phyloP scores from a whole-genome alignment of 2,113 vertebrate genomes.

The Urocitellus parryii region DNA sequence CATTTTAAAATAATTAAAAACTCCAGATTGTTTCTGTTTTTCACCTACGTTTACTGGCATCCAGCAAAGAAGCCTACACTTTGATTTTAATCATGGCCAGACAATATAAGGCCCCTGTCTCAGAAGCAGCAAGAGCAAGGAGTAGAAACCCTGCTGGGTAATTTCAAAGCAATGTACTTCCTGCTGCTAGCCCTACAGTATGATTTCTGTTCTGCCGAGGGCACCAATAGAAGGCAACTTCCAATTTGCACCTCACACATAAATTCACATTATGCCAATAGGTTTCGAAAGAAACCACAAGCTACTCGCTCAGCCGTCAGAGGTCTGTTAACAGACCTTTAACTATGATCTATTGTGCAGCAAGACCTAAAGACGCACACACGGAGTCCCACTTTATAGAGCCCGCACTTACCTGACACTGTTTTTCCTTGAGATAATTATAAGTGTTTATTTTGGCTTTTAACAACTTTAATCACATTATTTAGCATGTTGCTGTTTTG shows the following conservation, averaged over 20 bases:
- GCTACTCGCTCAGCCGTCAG: constrained; percentile 86
- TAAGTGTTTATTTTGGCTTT: constrained; percentile 92
- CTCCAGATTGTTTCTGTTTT: constrained; percentile 90
- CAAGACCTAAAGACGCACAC: constrained; percentile 85
- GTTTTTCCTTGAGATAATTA: constrained; percentile 89
- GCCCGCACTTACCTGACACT: constrained; percentile 77
- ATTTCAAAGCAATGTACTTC: constrained; percentile 91
- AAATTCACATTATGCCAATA: constrained; percentile 90
- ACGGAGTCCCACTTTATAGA: constrained; percentile 85
- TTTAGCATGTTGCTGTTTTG: constrained; percentile 88
- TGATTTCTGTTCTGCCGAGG: constrained; percentile 87
- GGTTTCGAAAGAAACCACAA: constrained; percentile 88
- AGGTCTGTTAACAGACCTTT: constrained; percentile 91
- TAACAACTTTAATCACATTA: constrained; percentile 92
- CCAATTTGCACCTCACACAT: constrained; percentile 91
- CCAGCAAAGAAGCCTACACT: constrained; percentile 88
- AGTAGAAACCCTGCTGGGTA: constrained; percentile 87
- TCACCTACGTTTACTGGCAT: constrained; percentile 89
- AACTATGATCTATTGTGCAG: constrained; percentile 88
- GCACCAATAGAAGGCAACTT: constrained; percentile 85
- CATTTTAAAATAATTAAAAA: constrained; percentile 89
- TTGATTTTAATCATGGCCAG: constrained; percentile 91
- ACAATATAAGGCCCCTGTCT: constrained; percentile 85
- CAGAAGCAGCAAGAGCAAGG: constrained; percentile 79
- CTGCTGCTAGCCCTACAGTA: constrained; percentile 89